Base-by-base conservation (phyloP, 2,113 vertebrate genomes). In the Loxodonta africana region DNA sequence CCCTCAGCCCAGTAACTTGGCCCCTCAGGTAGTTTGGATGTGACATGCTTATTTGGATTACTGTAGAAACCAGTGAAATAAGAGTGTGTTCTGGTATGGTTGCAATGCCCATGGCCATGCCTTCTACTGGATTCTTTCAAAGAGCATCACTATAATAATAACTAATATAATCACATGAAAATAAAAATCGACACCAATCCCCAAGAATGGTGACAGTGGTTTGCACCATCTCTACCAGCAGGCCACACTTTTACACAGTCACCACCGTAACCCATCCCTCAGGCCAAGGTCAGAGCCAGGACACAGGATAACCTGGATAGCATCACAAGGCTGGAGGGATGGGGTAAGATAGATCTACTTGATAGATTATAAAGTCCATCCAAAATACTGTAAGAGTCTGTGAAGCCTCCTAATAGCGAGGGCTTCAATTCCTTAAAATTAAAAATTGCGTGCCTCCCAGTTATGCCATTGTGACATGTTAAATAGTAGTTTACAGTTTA, bases 151-250 rank as follows among this genome's bases (percentile, higher is more conserved):
- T 20, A 41, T 0, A 9, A n/a, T 21, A 73, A 26, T 0, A 26
- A 73, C 30, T 37, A 44, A 0, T 4, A 37, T 3, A 30, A 17
- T 0, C 0, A 2, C 0, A 0, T 8, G 1, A 28, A 69, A 77
- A 82, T 90, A 44, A 48, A 3, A 3, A 74, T 65, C 0, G 0
- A 53, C 41, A 21, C 37, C n/a, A 48, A 0, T 2, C 15, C n/a
- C 85, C 6, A 30, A 57, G 44, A 76, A 51, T 12, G 25, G 81
- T 8, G 41, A n/a, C 28, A 41, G 51, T 26, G 92, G 67, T 48
- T 71, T 26, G 62, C 6, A 33, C 77, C 57, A 57, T 12, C n/a
- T 81, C 28, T 84, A 12, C n/a, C 23, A 28, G 25, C 41, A 26
- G 83, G 37, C 0, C 2, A 23, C 3, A 10, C 23, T 25, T 85